Evolutionary conservation across 2,888 invertebrate species (phyloP).

Genomic region (Dynastes maya): DNA sequence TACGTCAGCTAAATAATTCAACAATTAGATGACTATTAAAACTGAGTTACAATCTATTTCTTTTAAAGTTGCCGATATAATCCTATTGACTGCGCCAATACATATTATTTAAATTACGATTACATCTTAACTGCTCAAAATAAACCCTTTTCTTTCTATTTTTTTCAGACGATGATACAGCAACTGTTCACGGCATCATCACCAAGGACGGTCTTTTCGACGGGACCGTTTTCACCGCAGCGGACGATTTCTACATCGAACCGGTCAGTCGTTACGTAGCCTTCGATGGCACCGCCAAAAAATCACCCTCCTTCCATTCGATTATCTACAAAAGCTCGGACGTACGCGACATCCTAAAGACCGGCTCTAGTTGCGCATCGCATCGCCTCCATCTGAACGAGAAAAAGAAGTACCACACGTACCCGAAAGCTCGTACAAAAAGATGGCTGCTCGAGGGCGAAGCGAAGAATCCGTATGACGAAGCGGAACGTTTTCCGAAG

Average conservation of each 20-base stretch:
- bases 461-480: conserved; percentile 69
- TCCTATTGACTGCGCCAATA: no score
- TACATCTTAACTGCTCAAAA: no score
- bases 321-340: conserved; percentile 89
- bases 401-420: conserved; percentile 54
- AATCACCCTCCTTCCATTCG: conserved; percentile 78
- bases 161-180: conserved; percentile 85
- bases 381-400: conserved; percentile 62
- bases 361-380: conserved; percentile 64
- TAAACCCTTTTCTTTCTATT: background rate
- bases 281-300: conserved; percentile 69
- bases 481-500: conserved; percentile 69
- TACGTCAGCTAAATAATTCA: no score
- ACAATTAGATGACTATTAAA: no score
- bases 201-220: conserved; percentile 92
- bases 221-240: conserved; percentile 85
- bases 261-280: conserved; percentile 80
- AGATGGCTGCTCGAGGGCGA: conserved; percentile 82
- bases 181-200: conserved; percentile 88
- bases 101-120: no score
- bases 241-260: conserved; percentile 90
- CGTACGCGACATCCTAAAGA: conserved; percentile 74
- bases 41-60: no score
- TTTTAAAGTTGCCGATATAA: no score
- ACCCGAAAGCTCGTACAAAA: conserved; percentile 70